Evolutionary conservation across 2,888 invertebrate species (phyloP).

Genomic region (Chrysomela aeneicollis): DNA sequence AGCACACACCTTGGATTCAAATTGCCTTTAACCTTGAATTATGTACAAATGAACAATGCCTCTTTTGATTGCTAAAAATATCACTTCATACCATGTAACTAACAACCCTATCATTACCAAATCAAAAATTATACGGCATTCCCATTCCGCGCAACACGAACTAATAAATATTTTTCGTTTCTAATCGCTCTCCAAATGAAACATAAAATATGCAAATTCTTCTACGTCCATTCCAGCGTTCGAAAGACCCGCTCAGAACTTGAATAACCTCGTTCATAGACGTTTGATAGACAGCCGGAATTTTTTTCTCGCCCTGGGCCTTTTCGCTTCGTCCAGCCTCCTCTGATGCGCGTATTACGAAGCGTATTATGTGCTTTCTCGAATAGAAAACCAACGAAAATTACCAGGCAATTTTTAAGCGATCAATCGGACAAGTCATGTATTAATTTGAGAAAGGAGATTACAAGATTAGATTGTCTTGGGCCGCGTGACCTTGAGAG

Average conservation of each 20-base stretch:
- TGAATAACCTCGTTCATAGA: constrained; percentile 42
- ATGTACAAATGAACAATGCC: background rate
- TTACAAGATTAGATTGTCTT: constrained; percentile 42
- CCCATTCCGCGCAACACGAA: background rate
- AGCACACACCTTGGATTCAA: background rate
- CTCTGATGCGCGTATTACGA: constrained; percentile 4
- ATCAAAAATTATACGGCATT: background rate
- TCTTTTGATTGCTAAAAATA: background rate
- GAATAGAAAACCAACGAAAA: constrained; percentile 26
- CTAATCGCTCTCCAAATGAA: constrained; percentile 25
- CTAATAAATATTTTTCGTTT: constrained; percentile 11
- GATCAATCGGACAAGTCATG: constrained; percentile 40
- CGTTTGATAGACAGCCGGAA: constrained; percentile 46
- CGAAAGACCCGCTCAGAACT: constrained; percentile 29
- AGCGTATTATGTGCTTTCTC: too few relatives aligned
- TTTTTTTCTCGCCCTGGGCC: constrained; percentile 34
- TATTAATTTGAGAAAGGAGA: constrained; percentile 41
- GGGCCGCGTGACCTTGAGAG: constrained; percentile 35
- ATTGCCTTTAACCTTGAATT: background rate
- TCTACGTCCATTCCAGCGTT: constrained; percentile 1
- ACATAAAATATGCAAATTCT: constrained; percentile 34
- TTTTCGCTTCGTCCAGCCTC: constrained; percentile 34
- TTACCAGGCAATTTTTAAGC: constrained; percentile 40
- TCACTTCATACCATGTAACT: background rate
- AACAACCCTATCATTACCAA: background rate